These are phyloP conservation scores for Solen grandis DNA, from an alignment of 1,140 invertebrate species.

Conservation along the genomic window DNA sequence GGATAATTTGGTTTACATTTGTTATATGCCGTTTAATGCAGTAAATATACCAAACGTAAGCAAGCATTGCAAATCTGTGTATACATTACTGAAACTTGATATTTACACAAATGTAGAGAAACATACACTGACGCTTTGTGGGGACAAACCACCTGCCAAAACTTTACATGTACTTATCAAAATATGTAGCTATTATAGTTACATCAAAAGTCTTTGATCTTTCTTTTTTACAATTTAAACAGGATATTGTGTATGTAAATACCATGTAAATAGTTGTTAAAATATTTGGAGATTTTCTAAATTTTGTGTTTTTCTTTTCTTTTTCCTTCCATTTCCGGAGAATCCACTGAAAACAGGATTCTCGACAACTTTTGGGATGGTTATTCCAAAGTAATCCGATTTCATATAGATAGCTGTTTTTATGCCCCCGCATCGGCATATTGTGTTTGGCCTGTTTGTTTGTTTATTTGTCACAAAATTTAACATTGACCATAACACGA, in stretches of 20 bases:
- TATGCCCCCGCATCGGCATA: too few relatives aligned
- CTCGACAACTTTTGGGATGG: too few relatives aligned
- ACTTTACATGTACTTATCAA: not conserved
- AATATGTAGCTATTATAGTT: not conserved
- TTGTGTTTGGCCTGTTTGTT: too few relatives aligned
- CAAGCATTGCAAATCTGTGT: not conserved
- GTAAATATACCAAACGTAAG: too few relatives aligned
- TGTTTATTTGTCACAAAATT: too few relatives aligned
- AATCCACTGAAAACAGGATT: too few relatives aligned
- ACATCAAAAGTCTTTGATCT: not conserved
- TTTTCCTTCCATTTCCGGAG: too few relatives aligned
- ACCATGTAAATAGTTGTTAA: conserved; percentile 42
- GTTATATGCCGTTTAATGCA: too few relatives aligned
- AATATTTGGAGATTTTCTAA: conserved; percentile 51
- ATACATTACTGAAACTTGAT: not conserved
- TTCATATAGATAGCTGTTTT: too few relatives aligned
- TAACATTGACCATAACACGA: too few relatives aligned
- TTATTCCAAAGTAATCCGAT: too few relatives aligned
- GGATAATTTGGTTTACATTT: too few relatives aligned
- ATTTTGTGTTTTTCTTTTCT: conserved; percentile 15
- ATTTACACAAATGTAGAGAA: not conserved
- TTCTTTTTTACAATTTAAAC: not conserved
- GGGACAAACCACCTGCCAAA: not conserved
- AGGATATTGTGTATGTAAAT: conserved; percentile 7
- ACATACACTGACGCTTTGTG: not conserved